Percentiles rank a stretch among this genome's conserved stretches.
Conservation (phyloP, 2,113 vertebrate genomes). For the Suricata suricatta region DNA sequence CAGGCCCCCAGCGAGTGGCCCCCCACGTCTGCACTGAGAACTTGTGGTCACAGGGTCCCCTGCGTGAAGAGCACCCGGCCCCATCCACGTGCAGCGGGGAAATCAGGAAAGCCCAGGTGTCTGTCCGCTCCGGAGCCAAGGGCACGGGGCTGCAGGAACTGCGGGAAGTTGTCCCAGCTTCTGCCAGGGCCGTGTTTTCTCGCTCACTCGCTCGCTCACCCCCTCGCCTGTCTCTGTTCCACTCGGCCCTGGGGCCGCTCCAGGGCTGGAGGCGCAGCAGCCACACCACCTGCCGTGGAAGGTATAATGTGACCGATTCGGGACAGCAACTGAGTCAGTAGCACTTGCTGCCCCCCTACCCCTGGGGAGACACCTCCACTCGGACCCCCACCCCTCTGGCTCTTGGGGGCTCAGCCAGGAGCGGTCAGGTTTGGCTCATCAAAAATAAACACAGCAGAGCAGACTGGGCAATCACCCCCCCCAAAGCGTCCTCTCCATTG, state of each 20-base stretch:
- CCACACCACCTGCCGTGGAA: rapidly evolving
- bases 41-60: background rate
- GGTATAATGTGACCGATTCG: rapidly evolving
- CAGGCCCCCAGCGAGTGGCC: rapidly evolving
- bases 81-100: rapidly evolving
- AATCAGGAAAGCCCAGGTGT: rapidly evolving
- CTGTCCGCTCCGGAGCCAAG: background rate
- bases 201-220: background rate
- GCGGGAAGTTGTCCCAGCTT: background rate
- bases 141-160: rapidly evolving
- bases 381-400: rapidly evolving
- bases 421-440: rapidly evolving
- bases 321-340: background rate
- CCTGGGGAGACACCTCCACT: rapidly evolving
- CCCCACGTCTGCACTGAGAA: rapidly evolving
- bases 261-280: background rate
- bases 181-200: rapidly evolving
- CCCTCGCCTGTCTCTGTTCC: background rate
- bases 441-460: too few relatives aligned
- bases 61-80: rapidly evolving
- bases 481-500: rapidly evolving
- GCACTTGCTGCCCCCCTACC: background rate
- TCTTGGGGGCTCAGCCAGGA: background rate
- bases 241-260: background rate
- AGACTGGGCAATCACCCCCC: too few relatives aligned